phyloP scores from a whole-genome alignment of 1,140 invertebrate genomes.

The Neodiprion virginianus region DNA sequence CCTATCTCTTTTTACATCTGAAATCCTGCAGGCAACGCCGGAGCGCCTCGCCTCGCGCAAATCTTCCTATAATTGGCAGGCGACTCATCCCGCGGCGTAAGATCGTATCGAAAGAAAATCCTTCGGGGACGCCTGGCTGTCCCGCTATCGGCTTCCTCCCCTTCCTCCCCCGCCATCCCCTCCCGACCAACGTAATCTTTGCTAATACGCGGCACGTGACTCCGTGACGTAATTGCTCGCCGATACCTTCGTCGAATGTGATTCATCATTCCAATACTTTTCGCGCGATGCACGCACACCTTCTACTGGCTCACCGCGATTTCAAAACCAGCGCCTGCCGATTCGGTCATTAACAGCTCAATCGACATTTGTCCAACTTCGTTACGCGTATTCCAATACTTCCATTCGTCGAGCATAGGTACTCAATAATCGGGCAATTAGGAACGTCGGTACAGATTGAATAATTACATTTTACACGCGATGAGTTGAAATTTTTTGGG shows the following conservation, averaged over 20 bases:
- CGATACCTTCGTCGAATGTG: neutral
- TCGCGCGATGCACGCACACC: too few relatives aligned
- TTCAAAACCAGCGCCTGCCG: too few relatives aligned
- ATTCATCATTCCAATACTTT: too few relatives aligned
- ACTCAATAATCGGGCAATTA: too few relatives aligned
- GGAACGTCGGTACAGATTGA: too few relatives aligned
- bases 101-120: constrained; percentile 17
- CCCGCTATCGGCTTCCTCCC: neutral
- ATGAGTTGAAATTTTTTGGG: too few relatives aligned
- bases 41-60: neutral
- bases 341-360: too few relatives aligned
- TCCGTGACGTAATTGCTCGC: constrained; percentile 42
- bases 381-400: too few relatives aligned
- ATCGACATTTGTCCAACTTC: too few relatives aligned
- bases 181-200: constrained; percentile 40
- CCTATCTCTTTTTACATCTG: constrained; percentile 11
- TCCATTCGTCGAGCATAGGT: too few relatives aligned
- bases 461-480: too few relatives aligned
- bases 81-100: constrained; percentile 8
- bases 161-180: neutral
- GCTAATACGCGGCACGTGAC: constrained; percentile 50
- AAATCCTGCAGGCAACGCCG: neutral
- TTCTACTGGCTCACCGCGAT: too few relatives aligned
- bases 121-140: constrained; percentile 15
- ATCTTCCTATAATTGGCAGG: constrained; percentile 8